Evolutionary conservation across 1,140 invertebrate species (phyloP).

Genomic region (Panagrolaimus sp.): DNA sequence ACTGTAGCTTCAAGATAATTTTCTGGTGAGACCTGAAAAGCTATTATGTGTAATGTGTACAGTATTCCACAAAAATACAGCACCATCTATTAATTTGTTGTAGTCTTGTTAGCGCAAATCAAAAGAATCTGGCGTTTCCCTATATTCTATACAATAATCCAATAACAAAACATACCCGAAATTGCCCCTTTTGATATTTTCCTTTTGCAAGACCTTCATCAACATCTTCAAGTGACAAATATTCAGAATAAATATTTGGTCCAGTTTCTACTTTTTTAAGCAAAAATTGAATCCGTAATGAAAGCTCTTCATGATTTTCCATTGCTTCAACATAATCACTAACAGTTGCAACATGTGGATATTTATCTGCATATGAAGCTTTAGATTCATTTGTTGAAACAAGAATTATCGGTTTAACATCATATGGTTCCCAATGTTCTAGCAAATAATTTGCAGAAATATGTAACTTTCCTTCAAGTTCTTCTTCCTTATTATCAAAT

Average conservation of each 20-base stretch:
- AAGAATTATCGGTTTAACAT: constrained; percentile 30
- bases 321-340: constrained; percentile 32
- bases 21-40: constrained; percentile 37
- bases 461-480: constrained; percentile 32
- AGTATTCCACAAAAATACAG: no score
- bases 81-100: background rate
- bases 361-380: constrained; percentile 17
- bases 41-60: no score
- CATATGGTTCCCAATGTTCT: constrained; percentile 27
- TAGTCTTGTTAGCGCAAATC: no score
- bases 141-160: no score
- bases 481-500: constrained; percentile 24
- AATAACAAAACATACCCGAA: constrained; percentile 25
- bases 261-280: constrained; percentile 27
- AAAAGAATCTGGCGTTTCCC: no score
- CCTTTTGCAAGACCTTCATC: constrained; percentile 34
- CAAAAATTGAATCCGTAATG: background rate
- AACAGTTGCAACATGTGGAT: constrained; percentile 23
- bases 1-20: constrained; percentile 38
- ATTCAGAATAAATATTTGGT: constrained; percentile 32
- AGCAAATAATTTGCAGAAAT: constrained; percentile 28
- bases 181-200: constrained; percentile 42
- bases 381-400: constrained; percentile 29
- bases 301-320: background rate
- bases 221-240: constrained; percentile 33